A percentile compares a stretch with the other conserved stretches of the same genome.
These are phyloP conservation scores for Platorchestia sp. DNA, from an alignment of 1,140 invertebrate genomes.

Conservation along the genomic window DNA sequence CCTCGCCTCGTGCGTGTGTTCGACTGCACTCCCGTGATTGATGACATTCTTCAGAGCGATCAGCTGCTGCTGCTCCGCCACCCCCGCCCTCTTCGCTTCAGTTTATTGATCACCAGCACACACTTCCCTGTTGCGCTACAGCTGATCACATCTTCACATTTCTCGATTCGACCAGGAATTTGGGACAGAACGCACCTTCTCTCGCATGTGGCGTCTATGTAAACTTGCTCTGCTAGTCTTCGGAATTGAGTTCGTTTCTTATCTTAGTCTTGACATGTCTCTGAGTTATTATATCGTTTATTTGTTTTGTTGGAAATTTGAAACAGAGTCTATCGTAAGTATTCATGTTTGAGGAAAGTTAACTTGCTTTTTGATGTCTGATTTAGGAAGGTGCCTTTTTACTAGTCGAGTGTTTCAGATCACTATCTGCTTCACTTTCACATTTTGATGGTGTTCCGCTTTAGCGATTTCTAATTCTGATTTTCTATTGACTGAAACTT, in stretches of 20 bases:
- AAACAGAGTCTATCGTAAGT: background rate
- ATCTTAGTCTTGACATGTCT: background rate
- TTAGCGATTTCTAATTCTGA: background rate
- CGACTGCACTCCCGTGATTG: constrained; percentile 37
- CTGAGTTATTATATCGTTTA: background rate
- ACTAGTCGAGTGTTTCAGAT: background rate
- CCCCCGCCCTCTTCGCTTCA: background rate
- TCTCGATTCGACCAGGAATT: background rate
- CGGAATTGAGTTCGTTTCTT: background rate
- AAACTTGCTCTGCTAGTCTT: background rate
- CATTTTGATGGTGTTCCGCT: background rate
- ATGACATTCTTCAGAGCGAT: constrained; percentile 51
- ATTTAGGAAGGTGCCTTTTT: background rate
- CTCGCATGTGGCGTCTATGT: background rate
- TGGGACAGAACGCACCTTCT: background rate
- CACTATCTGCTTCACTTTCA: background rate
- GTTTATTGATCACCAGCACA: constrained; percentile 28
- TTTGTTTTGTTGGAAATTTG: background rate
- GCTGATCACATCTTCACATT: background rate
- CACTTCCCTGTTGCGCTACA: constrained; percentile 25
- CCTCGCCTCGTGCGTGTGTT: background rate
- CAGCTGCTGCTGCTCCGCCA: constrained; percentile 15
- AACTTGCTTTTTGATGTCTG: background rate
- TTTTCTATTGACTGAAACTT: background rate
- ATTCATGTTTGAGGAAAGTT: background rate